phyloP scores from a whole-genome alignment of 2,113 vertebrate genomes.

The Esox niger region DNA sequence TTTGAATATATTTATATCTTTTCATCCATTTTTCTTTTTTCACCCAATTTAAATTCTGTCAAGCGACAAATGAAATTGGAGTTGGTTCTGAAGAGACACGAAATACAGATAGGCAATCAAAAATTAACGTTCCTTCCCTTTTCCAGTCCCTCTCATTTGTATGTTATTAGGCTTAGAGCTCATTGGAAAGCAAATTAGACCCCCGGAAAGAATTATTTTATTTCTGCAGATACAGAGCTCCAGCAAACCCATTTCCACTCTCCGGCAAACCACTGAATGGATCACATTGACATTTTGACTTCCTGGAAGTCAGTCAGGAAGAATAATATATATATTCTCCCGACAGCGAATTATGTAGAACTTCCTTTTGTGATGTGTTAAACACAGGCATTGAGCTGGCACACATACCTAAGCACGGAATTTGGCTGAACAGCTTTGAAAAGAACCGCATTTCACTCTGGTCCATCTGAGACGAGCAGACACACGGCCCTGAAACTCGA shows the following conservation, averaged over 20 bases:
- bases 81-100: slow-evolving; percentile 46
- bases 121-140: slow-evolving; percentile 28
- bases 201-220: slow-evolving; percentile 14
- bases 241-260: slow-evolving; percentile 10
- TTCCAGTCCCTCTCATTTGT: slow-evolving; percentile 37
- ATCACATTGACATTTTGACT: background rate
- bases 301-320: slow-evolving; percentile 8
- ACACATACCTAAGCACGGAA: background rate
- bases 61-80: slow-evolving; percentile 54
- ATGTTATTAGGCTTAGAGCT: slow-evolving; percentile 29
- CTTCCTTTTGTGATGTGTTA: background rate
- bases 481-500: too few relatives aligned
- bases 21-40: slow-evolving; percentile 46
- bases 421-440: background rate
- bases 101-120: slow-evolving; percentile 59
- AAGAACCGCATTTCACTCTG: background rate
- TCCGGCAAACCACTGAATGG: slow-evolving; percentile 17
- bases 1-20: slow-evolving; percentile 44
- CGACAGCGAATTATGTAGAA: background rate
- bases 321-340: background rate
- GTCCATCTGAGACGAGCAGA: too few relatives aligned
- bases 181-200: slow-evolving; percentile 43
- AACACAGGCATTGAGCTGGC: background rate
- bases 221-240: slow-evolving; percentile 27
- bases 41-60: slow-evolving; percentile 66